These are phyloP conservation scores for Rostratula benghalensis DNA, from an alignment of 2,113 vertebrate genomes.

Conservation along the genomic window DNA sequence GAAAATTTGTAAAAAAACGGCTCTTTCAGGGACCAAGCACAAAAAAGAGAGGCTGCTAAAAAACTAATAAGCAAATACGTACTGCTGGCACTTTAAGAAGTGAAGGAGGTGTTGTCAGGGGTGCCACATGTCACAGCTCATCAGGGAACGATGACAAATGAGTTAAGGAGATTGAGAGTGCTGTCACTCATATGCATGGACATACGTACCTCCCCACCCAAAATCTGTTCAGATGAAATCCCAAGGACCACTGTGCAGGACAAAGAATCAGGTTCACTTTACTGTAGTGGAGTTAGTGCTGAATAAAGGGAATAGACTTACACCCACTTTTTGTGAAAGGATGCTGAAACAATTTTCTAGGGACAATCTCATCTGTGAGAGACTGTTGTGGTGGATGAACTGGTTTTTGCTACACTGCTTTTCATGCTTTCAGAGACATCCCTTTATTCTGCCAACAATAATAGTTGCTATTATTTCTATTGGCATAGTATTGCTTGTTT, in stretches of 20 bases:
- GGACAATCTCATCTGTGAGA: not conserved
- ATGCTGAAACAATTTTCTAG: not conserved
- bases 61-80: not conserved
- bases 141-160: not conserved
- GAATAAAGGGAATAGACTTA: not conserved
- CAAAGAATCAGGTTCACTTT: not conserved
- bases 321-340: not conserved
- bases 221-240: not conserved
- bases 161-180: not conserved
- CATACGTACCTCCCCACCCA: not conserved
- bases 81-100: not conserved
- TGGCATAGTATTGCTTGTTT: not conserved
- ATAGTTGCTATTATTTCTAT: not conserved
- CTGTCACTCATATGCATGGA: not conserved
- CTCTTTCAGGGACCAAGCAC: not conserved
- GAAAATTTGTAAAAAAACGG: not conserved
- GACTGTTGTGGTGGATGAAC: not conserved
- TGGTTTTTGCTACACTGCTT: not conserved
- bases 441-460: not conserved
- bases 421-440: not conserved
- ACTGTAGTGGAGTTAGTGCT: not conserved
- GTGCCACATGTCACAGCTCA: not conserved
- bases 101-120: not conserved
- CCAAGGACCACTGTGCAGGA: not conserved
- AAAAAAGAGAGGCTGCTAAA: not conserved